Conservation (phyloP, 2,797 vertebrate species). For the Alfaro cultratus region DNA sequence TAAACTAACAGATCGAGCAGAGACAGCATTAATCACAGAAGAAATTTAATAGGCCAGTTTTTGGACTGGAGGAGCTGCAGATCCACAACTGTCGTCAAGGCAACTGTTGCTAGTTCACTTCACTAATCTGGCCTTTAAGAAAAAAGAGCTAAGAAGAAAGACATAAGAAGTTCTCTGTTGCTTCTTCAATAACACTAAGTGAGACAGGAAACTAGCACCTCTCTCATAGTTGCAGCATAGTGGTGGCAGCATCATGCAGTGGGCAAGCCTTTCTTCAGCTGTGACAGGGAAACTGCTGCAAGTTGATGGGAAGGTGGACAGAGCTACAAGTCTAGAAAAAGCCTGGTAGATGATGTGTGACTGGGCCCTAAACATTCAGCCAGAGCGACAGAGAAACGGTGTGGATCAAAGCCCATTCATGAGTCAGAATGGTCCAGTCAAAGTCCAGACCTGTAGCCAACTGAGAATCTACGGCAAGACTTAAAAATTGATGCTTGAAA, state of each 20-base stretch:
- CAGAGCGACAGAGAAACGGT: background rate
- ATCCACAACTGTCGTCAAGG: background rate
- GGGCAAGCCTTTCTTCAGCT: background rate
- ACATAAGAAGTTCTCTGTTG: background rate
- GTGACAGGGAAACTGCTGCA: background rate
- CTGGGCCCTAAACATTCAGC: background rate
- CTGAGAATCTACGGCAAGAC: background rate
- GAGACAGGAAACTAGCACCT: background rate
- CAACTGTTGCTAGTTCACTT: background rate
- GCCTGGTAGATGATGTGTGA: background rate
- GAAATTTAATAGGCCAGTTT: background rate
- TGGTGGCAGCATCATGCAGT: background rate
- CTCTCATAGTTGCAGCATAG: background rate
- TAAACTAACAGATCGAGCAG: background rate
- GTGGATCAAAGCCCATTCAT: background rate
- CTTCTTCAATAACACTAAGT: background rate
- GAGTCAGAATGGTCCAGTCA: background rate
- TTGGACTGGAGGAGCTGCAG: background rate
- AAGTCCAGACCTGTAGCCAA: background rate
- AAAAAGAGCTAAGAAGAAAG: background rate
- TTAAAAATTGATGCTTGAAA: background rate
- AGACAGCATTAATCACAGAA: background rate
- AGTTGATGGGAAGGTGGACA: background rate
- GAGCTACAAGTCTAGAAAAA: background rate
- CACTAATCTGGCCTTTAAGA: background rate